Conservation (phyloP, 37 sponge, comb jelly and placozoan genomes). For the Beroe ovata region DNA sequence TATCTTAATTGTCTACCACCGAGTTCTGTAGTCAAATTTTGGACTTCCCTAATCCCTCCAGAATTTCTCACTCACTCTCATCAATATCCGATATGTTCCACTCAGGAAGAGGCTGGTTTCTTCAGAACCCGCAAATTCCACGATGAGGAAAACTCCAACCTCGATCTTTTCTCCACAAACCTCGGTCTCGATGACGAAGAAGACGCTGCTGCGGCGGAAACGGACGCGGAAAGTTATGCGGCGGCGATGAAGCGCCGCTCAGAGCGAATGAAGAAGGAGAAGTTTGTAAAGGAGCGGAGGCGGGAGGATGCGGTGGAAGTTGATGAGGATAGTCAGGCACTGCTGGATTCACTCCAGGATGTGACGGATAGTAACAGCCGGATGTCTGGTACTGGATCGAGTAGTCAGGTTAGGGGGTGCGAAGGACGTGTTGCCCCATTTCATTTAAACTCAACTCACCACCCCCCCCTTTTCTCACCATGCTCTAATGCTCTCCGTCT, state of each 20-base stretch:
- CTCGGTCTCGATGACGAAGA: neutral
- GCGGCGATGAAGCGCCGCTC: neutral
- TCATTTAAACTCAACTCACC: too few species aligned
- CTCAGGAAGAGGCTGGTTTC: conserved; percentile 43
- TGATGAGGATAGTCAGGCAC: conserved; percentile 57
- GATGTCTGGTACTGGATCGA: neutral
- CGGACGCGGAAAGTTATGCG: neutral
- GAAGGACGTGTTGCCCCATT: too few species aligned
- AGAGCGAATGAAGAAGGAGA: conserved; percentile 49
- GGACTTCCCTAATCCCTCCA: too few species aligned
- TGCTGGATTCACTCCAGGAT: conserved; percentile 37
- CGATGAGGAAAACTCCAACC: conserved; percentile 40
- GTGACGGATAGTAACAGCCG: conserved; percentile 7
- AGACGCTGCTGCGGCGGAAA: conserved; percentile 12
- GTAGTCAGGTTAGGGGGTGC: conserved; percentile 11
- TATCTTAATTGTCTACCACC: too few species aligned
- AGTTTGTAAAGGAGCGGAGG: conserved; percentile 28
- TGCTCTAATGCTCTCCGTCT: too few species aligned
- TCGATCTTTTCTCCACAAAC: conserved; percentile 50
- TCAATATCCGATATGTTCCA: too few species aligned
- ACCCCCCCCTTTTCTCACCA: too few species aligned
- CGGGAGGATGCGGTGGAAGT: neutral
- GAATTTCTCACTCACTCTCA: too few species aligned
- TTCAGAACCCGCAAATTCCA: conserved; percentile 60
- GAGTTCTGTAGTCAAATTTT: too few species aligned